These are phyloP conservation scores for Thymallus thymallus DNA, from an alignment of 2,113 vertebrate species.

Conservation along the genomic window DNA sequence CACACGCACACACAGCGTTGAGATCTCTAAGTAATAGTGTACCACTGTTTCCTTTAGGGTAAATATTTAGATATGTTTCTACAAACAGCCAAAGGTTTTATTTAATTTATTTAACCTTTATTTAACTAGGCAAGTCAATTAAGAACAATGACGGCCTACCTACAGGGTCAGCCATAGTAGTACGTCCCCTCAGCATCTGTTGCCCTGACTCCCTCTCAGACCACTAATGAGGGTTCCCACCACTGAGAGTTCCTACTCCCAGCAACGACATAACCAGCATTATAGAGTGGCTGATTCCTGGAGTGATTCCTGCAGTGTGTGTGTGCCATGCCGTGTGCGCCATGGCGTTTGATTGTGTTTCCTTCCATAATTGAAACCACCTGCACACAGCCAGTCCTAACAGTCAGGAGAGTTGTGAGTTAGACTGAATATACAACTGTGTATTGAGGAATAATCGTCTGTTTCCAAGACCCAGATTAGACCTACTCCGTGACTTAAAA, in stretches of 20 bases:
- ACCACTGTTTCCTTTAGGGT: background rate
- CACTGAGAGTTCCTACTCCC: background rate
- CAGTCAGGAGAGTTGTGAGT: constrained; percentile 10
- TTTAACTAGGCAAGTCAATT: no score
- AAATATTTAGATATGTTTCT: background rate
- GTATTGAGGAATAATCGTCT: background rate
- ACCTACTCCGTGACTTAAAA: no score
- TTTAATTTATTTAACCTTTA: no score
- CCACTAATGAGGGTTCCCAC: no score
- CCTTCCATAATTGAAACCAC: background rate
- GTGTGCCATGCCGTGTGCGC: background rate
- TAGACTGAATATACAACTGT: constrained; percentile 31
- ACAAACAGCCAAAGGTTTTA: background rate
- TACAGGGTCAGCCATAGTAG: no score
- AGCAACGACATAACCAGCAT: background rate
- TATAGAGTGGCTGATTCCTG: background rate
- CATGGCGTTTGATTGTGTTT: no score
- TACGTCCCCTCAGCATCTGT: no score
- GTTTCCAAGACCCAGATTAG: background rate
- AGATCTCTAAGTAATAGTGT: background rate
- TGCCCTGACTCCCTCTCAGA: no score
- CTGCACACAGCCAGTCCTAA: background rate
- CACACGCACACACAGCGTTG: constrained; percentile 2
- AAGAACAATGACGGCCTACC: no score
- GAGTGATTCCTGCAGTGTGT: constrained; percentile 6